Evolutionary conservation across 2,113 vertebrate genomes (phyloP).

Genomic region (Chaetodon auriga): DNA sequence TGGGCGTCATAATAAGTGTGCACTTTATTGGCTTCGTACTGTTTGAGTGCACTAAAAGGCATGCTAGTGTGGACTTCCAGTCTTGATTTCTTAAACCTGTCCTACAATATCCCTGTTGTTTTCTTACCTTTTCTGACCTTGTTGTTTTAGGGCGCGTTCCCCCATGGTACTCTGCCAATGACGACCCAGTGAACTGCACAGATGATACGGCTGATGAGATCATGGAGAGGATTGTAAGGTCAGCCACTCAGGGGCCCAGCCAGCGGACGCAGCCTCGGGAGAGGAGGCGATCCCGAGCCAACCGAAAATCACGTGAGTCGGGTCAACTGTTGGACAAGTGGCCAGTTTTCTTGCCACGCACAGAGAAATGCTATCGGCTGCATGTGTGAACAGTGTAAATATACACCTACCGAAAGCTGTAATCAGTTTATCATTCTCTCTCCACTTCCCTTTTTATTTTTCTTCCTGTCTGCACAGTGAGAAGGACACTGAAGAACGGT

Average conservation of each 20-base stretch:
- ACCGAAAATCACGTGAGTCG: slow-evolving; percentile 95
- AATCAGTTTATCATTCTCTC: not conserved
- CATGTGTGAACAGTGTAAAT: not conserved
- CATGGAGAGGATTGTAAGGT: slow-evolving; percentile 98
- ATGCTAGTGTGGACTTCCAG: not conserved
- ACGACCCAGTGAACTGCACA: slow-evolving; percentile 88
- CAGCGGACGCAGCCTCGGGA: slow-evolving; percentile 92
- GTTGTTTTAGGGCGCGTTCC: slow-evolving; percentile 84
- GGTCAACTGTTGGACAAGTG: not conserved
- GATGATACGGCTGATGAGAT: slow-evolving; percentile 97
- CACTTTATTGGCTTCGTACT: too few species aligned
- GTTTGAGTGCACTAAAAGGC: too few species aligned
- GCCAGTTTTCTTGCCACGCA: not conserved
- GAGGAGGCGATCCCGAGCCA: slow-evolving; percentile 93
- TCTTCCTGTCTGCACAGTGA: slow-evolving; percentile 83
- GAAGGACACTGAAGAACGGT: slow-evolving; percentile 95
- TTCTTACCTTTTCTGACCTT: not conserved
- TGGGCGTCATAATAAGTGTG: not conserved
- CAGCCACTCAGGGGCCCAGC: slow-evolving; percentile 95
- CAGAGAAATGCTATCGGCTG: not conserved
- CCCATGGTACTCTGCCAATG: slow-evolving; percentile 87
- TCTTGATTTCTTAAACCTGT: not conserved
- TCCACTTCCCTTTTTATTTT: not conserved
- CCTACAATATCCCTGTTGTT: not conserved
- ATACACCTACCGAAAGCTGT: not conserved